Evolutionary conservation across 2,113 vertebrate species (phyloP), one percentile per base, ranked within the genome.

Genomic region (Chionis minor): DNA sequence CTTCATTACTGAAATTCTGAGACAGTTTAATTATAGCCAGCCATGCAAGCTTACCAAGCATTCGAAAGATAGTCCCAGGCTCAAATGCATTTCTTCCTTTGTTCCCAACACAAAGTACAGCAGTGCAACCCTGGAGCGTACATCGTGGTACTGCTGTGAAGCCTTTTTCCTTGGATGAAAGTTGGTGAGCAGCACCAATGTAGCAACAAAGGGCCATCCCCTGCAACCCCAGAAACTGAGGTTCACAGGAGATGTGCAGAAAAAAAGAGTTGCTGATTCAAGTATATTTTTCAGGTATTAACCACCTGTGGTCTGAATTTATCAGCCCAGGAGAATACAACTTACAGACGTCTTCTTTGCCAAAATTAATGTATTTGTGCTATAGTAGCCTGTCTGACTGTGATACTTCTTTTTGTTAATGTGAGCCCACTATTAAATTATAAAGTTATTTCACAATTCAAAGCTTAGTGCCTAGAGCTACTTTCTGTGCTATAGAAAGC

Each of bases 401-500:
- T 26, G 35, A 22, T 69, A 52, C 40, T 93, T 83, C 32, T 67
- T 84, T 82, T 95, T 79, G 88, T 86, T 87, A 90, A 67, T 0
- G 2, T 35, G 35, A 93, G 42, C 30, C 70, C 55, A 85, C 79
- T 83, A 89, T 91, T 87, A 97, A 96, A 98, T 91, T 91, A 95
- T 88, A 24, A 88, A 92, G 84, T 93, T 97, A 93, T 95, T 96
- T 93, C 86, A 56, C 61, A 85, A 88, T 91, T 86, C 87, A 97
- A 92, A 97, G 74, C 88, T 94, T 86, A 86, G 63, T 69, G 94
- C 94, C 87, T 86, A 80, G 84, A 58, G 77, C 49, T 88, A 86
- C 74, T 94, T 77, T 91, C 79, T 72, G 79, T 38, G 55, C 77
- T 91, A 62, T n/a, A 61, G 65, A 96, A 97, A 95, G 55, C 77